Evolutionary conservation across 1,140 invertebrate genomes (phyloP).

Genomic region (Sminthurides bifidus): DNA sequence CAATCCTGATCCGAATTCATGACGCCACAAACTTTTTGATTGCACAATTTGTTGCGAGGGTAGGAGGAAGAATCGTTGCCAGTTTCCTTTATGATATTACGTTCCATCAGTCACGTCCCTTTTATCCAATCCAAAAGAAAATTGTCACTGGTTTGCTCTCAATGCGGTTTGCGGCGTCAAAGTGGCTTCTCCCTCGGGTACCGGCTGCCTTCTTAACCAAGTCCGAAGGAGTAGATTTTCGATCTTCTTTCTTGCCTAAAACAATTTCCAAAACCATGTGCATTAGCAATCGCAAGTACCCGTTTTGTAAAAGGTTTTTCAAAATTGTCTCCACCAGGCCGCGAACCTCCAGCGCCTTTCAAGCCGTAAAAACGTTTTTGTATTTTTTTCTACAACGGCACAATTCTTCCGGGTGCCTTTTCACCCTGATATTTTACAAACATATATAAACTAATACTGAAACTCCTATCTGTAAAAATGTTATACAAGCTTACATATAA

Average conservation of each 20-base stretch:
- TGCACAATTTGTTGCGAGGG: too few species aligned
- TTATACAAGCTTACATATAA: background rate
- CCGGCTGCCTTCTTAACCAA: slow-evolving; percentile 21
- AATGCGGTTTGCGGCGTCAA: background rate
- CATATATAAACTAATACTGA: background rate
- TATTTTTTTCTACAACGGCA: background rate
- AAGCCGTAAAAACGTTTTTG: background rate
- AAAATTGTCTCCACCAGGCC: background rate
- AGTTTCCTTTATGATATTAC: too few species aligned
- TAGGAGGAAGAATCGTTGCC: too few species aligned
- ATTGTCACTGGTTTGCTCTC: slow-evolving; percentile 8
- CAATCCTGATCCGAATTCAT: too few species aligned
- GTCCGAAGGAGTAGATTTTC: slow-evolving; percentile 32
- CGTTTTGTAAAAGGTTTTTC: background rate
- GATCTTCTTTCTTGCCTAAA: slow-evolving; percentile 29
- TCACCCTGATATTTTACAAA: background rate
- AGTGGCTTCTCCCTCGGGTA: slow-evolving; percentile 7
- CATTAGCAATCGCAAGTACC: background rate
- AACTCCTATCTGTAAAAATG: background rate
- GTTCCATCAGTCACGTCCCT: slow-evolving; percentile 14
- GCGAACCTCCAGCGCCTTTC: background rate
- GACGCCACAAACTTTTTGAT: too few species aligned
- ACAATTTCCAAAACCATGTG: too few species aligned
- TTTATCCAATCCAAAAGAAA: slow-evolving; percentile 31
- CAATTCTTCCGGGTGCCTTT: background rate